These are phyloP conservation scores for Diceros bicornis DNA, from an alignment of 2,797 vertebrate genomes.

Conservation along the genomic window DNA sequence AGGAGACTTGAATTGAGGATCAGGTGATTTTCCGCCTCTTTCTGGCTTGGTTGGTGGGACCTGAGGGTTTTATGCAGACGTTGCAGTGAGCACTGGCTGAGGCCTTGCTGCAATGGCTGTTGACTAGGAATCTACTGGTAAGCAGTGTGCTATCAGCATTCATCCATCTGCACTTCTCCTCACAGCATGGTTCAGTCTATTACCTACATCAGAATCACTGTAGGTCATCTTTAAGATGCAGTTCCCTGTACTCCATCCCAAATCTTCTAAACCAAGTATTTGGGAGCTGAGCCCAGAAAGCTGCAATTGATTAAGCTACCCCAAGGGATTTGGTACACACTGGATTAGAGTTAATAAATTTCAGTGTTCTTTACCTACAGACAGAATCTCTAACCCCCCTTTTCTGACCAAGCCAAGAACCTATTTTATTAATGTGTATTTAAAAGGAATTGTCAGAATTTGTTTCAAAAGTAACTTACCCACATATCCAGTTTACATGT, in stretches of 20 bases:
- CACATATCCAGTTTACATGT: neutral
- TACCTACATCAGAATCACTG: neutral
- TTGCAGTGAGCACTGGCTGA: neutral
- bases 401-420: conserved; percentile 1
- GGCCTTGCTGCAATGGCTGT: neutral
- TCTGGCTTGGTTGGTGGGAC: neutral
- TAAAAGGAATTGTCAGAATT: neutral
- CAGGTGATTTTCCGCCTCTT: conserved; percentile 70
- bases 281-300: conserved; percentile 2
- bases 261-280: neutral
- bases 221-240: neutral
- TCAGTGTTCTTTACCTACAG: conserved; percentile 29
- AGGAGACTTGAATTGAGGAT: conserved; percentile 78
- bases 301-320: neutral
- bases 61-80: neutral
- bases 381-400: neutral
- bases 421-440: neutral
- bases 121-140: neutral
- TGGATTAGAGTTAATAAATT: neutral
- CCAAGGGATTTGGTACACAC: neutral
- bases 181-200: neutral
- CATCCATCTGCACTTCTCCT: neutral
- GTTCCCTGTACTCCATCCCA: neutral
- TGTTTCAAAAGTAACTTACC: conserved; percentile 19
- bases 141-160: accelerated